Evolutionary conservation across 2,113 vertebrate species (phyloP).

Genomic region (Sturnus vulgaris): DNA sequence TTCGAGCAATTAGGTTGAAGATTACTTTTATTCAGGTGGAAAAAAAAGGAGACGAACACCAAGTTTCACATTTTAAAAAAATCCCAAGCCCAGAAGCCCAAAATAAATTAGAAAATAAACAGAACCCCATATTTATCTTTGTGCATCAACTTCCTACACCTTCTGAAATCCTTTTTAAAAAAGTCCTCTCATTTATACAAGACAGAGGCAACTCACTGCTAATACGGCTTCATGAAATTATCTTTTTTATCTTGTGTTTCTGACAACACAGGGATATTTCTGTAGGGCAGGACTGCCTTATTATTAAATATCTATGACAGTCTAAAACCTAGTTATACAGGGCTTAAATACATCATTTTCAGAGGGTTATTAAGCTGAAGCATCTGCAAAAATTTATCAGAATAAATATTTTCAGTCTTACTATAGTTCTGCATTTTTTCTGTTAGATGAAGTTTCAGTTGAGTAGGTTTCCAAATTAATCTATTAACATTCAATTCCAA

Average conservation of each 20-base stretch:
- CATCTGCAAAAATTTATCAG: slow-evolving; percentile 27
- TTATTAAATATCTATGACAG: background rate
- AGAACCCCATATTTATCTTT: background rate
- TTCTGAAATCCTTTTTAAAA: background rate
- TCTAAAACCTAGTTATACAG: background rate
- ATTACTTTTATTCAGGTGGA: background rate
- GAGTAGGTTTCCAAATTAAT: slow-evolving; percentile 60
- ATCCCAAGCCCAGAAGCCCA: background rate
- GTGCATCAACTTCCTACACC: background rate
- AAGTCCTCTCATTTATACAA: background rate
- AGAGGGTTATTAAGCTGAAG: background rate
- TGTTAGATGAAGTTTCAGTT: slow-evolving; percentile 57
- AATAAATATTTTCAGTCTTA: slow-evolving; percentile 31
- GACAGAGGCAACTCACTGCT: background rate
- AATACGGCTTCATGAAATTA: background rate
- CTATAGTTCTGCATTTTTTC: slow-evolving; percentile 23
- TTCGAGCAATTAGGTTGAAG: background rate
- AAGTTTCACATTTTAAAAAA: background rate
- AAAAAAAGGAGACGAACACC: background rate
- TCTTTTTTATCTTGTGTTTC: background rate
- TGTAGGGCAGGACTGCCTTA: background rate
- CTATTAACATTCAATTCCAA: slow-evolving; percentile 58
- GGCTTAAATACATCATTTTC: background rate
- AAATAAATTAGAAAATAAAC: background rate
- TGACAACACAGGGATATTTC: background rate